Evolutionary conservation across 92 coral and sea anemone species (phyloP), one percentile per base, ranked within the genome.

Genomic region (Pocillopora meandrina): DNA sequence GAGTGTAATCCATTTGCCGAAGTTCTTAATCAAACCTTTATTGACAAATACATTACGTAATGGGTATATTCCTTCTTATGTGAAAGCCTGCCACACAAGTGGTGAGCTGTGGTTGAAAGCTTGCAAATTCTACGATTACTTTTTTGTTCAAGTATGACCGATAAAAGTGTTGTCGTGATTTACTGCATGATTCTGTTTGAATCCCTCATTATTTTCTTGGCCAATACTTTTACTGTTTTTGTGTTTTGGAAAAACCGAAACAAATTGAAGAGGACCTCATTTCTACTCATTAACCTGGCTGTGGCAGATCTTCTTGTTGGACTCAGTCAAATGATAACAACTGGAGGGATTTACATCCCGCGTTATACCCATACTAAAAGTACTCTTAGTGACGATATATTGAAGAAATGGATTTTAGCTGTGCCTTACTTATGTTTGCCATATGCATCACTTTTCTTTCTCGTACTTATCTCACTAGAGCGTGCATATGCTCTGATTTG

Each of bases 281-380:
- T 73, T 73, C 62, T 73, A 19, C 33, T 73, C 23, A 73, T 73
- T 4, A 73, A 73, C 62, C 13, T 73, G 33, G 61, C 77, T n/a
- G 62, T 73, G n/a, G 77, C 77, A 2, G 77, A 73, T 55, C 62
- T 73, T 13, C 61, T 73, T 73, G 77, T 73, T 52, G 77, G 77
- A 55, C 18, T 73, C 18, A 11, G 18, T 12, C 33, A 73, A 73
- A 19, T 9, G 19, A 56, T 42, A 73, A 1, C 0, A 17, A 52
- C 21, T 12, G 77, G 77, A 52, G 16, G 10, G 9, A n/a, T 3
- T 23, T 10, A 19, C 2, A 21, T 65, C 9, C 71, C 71, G 0
- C 15, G 36, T 31, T 5, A 65, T 17, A 61, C n/a, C 65, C 19
- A 1, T 5, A n/a, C 65, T 14, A 61, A 12, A 17, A 14, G 49